These are phyloP conservation scores for Rhinogobio ventralis DNA, from an alignment of 2,797 vertebrate genomes.

Conservation along the genomic window DNA sequence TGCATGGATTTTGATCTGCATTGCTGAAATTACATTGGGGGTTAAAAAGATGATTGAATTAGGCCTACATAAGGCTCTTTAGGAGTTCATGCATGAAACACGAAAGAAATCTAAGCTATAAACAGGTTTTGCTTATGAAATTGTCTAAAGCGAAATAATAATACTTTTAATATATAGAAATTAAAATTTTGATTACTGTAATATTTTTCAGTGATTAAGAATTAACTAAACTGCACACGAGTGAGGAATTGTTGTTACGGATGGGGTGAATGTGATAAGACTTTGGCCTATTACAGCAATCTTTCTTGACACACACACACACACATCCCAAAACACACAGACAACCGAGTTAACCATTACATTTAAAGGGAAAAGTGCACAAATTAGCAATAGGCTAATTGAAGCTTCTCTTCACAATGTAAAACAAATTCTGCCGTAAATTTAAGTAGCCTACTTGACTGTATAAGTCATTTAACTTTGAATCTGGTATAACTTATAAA, in stretches of 20 bases:
- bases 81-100: not conserved
- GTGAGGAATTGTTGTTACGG: not conserved
- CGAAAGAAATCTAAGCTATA: not conserved
- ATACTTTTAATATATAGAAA: not conserved
- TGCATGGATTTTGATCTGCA: not conserved
- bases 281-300: slow-evolving; percentile 16
- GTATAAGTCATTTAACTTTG: no score
- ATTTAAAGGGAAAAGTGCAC: not conserved
- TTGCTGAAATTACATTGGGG: not conserved
- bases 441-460: not conserved
- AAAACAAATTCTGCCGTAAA: not conserved
- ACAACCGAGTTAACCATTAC: slow-evolving; percentile 19
- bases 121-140: not conserved
- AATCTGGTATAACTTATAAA: no score
- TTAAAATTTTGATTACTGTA: not conserved
- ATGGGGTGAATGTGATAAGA: not conserved
- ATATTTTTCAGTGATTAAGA: not conserved
- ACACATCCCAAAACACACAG: not conserved
- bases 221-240: not conserved
- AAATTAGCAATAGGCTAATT: not conserved
- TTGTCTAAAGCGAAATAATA: not conserved
- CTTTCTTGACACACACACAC: not conserved
- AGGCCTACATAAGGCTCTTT: not conserved
- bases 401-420: not conserved
- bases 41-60: not conserved